Base-by-base conservation (phyloP, 2,888 invertebrate species). In the Hesperia comma region DNA sequence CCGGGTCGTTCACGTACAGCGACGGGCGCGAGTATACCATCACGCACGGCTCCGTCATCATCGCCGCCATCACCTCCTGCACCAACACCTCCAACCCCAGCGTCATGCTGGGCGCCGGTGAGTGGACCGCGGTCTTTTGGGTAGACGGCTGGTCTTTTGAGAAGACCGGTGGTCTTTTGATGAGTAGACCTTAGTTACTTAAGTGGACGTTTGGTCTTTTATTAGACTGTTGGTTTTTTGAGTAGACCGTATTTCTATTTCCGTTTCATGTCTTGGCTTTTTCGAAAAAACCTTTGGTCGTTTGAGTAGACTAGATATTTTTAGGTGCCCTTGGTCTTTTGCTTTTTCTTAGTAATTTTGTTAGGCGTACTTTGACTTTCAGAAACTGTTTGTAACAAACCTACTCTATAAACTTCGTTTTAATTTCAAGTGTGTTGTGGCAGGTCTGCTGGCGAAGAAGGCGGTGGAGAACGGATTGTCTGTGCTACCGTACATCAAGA, bases 31-130 rank as follows among this genome's bases (percentile, higher is more conserved):
- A 78, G 70, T 98, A 98, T 86, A 93, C 92, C 49, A 93, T 99
- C 71, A 94, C 90, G 0, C 98, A 99, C 85, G 99, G 99, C 2
- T 97, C 98, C 1, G 98, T 99, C 19, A 96, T 99, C 67, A 99
- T 99, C 73, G 98, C 99, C 0, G 99, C 99, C 62, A 99, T 99
- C 76, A 99, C 99, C 0, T 98, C 98, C 26, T 99, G 99, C 86
- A 99, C 99, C 63, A 99, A 99, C 84, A 99, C 99, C 0, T 98
- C 97, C 77, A 99, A 99, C 86, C 99, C 99, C 0, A 98, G 98
- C 74, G 99, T 99, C 6, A 99, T 99, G 99, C 93, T 99, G 17
- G 99, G 98, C 43, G 99, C 99, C 74, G 98, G 98, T 90, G 33
- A 79, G 85, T 70, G 15, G 56, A 49, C 49, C 19, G 19, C 8